Evolutionary conservation across 2,888 invertebrate genomes (phyloP).

Genomic region (Mythimna loreyi): DNA sequence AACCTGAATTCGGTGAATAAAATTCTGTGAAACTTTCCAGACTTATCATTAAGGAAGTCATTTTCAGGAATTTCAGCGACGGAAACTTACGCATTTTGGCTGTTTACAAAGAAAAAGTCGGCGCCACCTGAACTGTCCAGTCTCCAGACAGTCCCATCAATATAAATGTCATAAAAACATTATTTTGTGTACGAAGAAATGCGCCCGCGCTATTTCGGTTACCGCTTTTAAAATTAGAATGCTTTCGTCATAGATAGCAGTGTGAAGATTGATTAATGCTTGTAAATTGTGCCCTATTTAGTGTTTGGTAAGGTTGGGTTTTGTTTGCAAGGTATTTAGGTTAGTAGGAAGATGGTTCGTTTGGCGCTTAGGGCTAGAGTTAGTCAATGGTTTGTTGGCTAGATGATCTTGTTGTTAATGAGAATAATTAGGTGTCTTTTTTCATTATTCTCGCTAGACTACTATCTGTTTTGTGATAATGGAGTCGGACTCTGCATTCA

Average conservation of each 20-base stretch:
- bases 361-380: slow-evolving; percentile 16
- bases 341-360: slow-evolving; percentile 39
- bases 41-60: neutral
- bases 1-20: no score
- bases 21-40: neutral
- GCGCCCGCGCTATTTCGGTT: slow-evolving; percentile 59
- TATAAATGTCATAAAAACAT: slow-evolving; percentile 62
- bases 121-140: slow-evolving; percentile 35
- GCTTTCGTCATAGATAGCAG: slow-evolving; percentile 53
- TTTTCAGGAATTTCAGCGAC: neutral
- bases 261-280: slow-evolving; percentile 19
- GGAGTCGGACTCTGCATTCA: no score
- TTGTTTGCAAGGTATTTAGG: slow-evolving; percentile 40
- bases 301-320: slow-evolving; percentile 1
- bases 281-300: slow-evolving; percentile 33
- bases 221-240: slow-evolving; percentile 62
- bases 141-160: slow-evolving; percentile 48
- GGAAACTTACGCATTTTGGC: neutral
- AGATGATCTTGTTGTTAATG: slow-evolving; percentile 10
- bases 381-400: slow-evolving; percentile 14
- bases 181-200: slow-evolving; percentile 54
- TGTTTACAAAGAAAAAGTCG: neutral
- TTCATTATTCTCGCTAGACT: no score
- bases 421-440: neutral
- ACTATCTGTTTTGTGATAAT: no score